Percentiles rank a stretch among this genome's conserved stretches.
Conservation (phyloP, 1,140 invertebrate genomes). For the Chironomus striatipennis region DNA sequence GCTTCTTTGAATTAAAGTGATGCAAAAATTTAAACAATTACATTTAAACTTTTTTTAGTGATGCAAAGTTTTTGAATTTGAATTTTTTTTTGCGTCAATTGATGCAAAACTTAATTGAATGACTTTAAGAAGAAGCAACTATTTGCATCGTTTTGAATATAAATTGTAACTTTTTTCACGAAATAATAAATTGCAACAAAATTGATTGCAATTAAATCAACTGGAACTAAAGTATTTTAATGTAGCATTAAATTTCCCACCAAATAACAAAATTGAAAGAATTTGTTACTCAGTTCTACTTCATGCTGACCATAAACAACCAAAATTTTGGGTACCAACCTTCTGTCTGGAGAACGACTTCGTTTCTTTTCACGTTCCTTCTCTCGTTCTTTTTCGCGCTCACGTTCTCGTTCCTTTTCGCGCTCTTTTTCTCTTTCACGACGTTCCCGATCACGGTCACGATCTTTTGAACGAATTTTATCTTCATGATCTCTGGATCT, state of each 20-base stretch:
- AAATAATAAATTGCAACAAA: not conserved
- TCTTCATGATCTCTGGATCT: constrained; percentile 37
- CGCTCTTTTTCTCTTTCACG: constrained; percentile 33
- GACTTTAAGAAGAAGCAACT: no score
- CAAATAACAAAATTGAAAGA: not conserved
- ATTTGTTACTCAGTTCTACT: constrained; percentile 29
- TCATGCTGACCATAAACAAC: not conserved
- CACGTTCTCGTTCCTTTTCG: constrained; percentile 31
- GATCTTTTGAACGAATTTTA: not conserved
- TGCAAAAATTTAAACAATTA: no score
- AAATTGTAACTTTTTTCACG: constrained; percentile 33
- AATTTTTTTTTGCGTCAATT: no score
- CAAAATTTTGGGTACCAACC: no score
- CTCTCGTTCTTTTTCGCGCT: constrained; percentile 34
- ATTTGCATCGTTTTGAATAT: constrained; percentile 33
- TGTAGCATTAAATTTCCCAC: not conserved
- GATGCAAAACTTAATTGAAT: no score
- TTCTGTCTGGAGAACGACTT: constrained; percentile 26
- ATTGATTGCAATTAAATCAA: no score
- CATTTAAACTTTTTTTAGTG: no score
- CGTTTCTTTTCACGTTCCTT: constrained; percentile 32
- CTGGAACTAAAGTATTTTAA: no score
- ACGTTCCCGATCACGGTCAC: constrained; percentile 36
- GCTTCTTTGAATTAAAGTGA: no score
- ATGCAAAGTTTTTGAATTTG: no score